Evolutionary conservation across 2,888 invertebrate species (phyloP).

Genomic region (Phalera bucephala): DNA sequence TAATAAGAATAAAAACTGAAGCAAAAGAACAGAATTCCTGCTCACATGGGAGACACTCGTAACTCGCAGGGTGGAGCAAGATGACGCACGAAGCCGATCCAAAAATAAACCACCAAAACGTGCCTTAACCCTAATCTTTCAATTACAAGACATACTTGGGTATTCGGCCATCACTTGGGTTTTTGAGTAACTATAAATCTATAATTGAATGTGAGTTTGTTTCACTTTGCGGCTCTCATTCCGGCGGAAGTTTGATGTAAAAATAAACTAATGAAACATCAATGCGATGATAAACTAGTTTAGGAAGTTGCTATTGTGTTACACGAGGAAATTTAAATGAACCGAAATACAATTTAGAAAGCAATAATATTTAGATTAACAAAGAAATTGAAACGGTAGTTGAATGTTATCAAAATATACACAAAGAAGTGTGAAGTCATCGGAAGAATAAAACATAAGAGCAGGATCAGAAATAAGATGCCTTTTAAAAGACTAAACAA

Average conservation of each 20-base stretch:
- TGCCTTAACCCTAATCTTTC: slow-evolving; percentile 31
- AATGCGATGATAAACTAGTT: not conserved
- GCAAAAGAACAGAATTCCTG: slow-evolving; percentile 15
- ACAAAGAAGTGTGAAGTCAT: too few species aligned
- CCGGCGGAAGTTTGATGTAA: slow-evolving; percentile 2
- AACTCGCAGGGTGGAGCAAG: slow-evolving; percentile 16
- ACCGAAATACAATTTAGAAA: too few species aligned
- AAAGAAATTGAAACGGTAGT: too few species aligned
- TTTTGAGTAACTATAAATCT: slow-evolving; percentile 21
- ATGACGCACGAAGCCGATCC: slow-evolving; percentile 26
- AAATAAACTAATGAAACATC: not conserved
- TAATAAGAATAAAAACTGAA: not conserved
- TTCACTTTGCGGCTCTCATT: not conserved
- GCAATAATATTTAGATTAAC: too few species aligned
- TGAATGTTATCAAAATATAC: too few species aligned
- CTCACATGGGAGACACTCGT: slow-evolving; percentile 21
- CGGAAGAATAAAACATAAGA: too few species aligned
- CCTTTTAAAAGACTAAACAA: too few species aligned
- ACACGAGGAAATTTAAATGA: too few species aligned
- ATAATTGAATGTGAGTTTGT: slow-evolving; percentile 3
- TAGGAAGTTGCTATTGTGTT: not conserved
- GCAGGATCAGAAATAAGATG: too few species aligned
- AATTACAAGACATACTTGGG: slow-evolving; percentile 14
- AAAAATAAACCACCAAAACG: slow-evolving; percentile 24
- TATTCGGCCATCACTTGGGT: slow-evolving; percentile 11